Conservation (phyloP, 2,113 vertebrate genomes). For the Dolichotis patagonum region DNA sequence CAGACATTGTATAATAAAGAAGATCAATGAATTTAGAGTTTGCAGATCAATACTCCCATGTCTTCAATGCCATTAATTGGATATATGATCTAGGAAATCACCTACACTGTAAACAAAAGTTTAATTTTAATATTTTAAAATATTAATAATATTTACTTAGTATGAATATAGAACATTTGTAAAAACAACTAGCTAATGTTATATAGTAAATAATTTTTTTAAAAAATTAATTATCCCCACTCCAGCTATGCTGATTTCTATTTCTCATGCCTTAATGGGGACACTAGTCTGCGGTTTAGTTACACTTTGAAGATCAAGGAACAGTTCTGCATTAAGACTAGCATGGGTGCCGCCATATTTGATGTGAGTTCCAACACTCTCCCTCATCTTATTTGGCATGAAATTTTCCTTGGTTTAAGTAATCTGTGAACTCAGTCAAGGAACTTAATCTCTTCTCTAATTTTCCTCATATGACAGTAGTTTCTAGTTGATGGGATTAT, state of each 20-base stretch:
- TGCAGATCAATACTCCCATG: background rate
- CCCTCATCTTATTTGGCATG: background rate
- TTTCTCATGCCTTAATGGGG: background rate
- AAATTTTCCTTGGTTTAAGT: background rate
- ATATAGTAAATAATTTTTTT: background rate
- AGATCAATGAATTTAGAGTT: background rate
- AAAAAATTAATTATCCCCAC: background rate
- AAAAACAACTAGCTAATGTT: background rate
- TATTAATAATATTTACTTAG: background rate
- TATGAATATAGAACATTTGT: background rate
- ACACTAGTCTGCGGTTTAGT: background rate
- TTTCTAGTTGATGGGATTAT: background rate
- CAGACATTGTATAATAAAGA: background rate
- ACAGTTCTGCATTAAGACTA: background rate
- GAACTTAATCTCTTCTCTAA: background rate
- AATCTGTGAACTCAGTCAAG: background rate
- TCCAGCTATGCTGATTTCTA: background rate
- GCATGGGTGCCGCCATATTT: background rate
- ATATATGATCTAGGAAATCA: background rate
- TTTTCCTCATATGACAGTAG: background rate
- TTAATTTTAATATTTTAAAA: slow-evolving; percentile 6
- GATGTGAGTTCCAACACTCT: background rate
- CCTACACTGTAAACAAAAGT: background rate
- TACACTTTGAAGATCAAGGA: background rate
- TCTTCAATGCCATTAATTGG: background rate